phyloP scores from a whole-genome alignment of 2,113 vertebrate species.

The Ictidomys tridecemlineatus region DNA sequence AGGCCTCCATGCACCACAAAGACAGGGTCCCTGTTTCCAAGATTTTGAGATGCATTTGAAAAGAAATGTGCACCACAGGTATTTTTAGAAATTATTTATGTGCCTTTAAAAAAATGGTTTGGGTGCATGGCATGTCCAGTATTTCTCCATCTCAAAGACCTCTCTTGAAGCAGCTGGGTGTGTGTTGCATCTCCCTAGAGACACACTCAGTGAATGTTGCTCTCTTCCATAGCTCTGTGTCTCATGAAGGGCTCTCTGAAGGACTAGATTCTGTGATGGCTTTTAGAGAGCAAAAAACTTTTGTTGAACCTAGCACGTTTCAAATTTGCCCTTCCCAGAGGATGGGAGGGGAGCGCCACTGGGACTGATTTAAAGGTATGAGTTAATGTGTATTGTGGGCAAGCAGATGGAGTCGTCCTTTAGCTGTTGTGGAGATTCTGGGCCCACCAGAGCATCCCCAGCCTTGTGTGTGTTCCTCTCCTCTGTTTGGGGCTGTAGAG shows the following conservation, averaged over 20 bases:
- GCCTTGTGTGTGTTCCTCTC: background rate
- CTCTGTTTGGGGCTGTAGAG: background rate
- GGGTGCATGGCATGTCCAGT: too few relatives aligned
- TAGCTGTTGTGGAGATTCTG: background rate
- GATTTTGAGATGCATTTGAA: background rate
- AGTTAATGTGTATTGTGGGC: rapidly evolving
- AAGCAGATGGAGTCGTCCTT: background rate
- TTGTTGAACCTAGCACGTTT: background rate
- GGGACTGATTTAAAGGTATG: rapidly evolving
- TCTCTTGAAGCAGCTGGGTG: background rate
- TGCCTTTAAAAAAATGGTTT: background rate
- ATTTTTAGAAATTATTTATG: background rate
- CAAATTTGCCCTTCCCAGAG: background rate
- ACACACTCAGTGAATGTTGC: rapidly evolving
- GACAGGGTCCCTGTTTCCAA: background rate
- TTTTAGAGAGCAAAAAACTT: background rate
- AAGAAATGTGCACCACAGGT: background rate
- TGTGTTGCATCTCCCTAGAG: background rate
- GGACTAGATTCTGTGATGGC: background rate
- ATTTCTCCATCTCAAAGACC: background rate
- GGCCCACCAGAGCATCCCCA: background rate
- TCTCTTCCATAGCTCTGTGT: background rate
- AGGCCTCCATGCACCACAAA: rapidly evolving
- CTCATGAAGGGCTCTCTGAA: background rate
- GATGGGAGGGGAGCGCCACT: rapidly evolving